phyloP scores from a whole-genome alignment of 2,113 vertebrate species.

The Seriola aureovittata region DNA sequence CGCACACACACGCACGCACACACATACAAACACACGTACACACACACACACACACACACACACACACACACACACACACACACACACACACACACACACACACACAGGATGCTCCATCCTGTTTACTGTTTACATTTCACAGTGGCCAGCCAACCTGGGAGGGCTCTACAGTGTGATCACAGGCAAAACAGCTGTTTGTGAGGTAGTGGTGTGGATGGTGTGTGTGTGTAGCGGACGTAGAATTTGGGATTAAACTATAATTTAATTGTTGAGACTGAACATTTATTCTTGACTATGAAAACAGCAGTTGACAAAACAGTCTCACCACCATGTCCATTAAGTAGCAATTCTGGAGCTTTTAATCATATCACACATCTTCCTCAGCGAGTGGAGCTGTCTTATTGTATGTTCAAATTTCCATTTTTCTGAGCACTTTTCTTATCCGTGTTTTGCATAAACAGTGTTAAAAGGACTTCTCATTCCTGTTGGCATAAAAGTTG shows the following conservation, averaged over 20 bases:
- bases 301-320: neutral
- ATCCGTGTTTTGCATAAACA: neutral
- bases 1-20: conserved; percentile 34
- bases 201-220: conserved; percentile 37
- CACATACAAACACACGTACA: conserved; percentile 30
- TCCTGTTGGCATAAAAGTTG: neutral
- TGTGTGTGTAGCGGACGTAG: neutral
- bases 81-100: conserved; percentile 44
- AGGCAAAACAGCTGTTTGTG: conserved; percentile 68
- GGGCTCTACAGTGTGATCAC: conserved; percentile 66
- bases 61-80: conserved; percentile 25
- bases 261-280: neutral
- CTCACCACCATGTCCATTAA: neutral
- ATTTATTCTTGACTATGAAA: neutral
- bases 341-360: neutral
- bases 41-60: conserved; percentile 62
- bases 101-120: conserved; percentile 75
- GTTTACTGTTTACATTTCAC: conserved; percentile 83
- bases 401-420: conserved; percentile 9
- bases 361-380: neutral
- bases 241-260: neutral
- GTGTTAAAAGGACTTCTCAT: neutral
- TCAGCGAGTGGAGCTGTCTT: neutral
- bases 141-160: conserved; percentile 73
- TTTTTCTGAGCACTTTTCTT: neutral